Evolutionary conservation across 1,140 invertebrate genomes (phyloP).

Genomic region (Halesus radiatus): DNA sequence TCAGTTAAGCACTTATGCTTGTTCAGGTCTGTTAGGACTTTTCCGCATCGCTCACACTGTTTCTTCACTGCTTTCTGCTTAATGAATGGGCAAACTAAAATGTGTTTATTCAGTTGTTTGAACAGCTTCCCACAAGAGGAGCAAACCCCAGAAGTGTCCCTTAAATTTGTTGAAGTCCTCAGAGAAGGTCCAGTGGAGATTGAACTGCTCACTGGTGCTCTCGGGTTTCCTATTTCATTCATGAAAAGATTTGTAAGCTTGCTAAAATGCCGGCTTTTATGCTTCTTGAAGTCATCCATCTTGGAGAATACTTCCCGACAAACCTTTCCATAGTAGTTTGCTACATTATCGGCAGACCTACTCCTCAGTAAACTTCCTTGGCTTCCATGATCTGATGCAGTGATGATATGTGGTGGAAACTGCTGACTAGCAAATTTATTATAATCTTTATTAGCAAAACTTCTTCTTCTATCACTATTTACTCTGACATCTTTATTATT

Average conservation of each 20-base stretch:
- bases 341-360: constrained; percentile 20
- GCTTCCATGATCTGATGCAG: background rate
- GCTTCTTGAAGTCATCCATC: constrained; percentile 13
- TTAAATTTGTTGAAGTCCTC: background rate
- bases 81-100: constrained; percentile 20
- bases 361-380: background rate
- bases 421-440: background rate
- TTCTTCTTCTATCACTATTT: no score
- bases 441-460: background rate
- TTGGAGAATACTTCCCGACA: constrained; percentile 29
- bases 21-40: constrained; percentile 10
- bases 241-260: constrained; percentile 27
- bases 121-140: constrained; percentile 30
- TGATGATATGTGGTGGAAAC: background rate
- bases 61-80: constrained; percentile 12
- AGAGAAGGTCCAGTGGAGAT: no score
- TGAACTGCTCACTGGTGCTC: no score
- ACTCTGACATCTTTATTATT: no score
- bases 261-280: constrained; percentile 21
- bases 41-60: constrained; percentile 31
- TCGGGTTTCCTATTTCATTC: background rate
- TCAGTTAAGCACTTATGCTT: constrained; percentile 33
- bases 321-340: constrained; percentile 12
- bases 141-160: constrained; percentile 12
- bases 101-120: constrained; percentile 14